Conservation (phyloP, 2,888 invertebrate genomes). For the Cephus nigrinus region DNA sequence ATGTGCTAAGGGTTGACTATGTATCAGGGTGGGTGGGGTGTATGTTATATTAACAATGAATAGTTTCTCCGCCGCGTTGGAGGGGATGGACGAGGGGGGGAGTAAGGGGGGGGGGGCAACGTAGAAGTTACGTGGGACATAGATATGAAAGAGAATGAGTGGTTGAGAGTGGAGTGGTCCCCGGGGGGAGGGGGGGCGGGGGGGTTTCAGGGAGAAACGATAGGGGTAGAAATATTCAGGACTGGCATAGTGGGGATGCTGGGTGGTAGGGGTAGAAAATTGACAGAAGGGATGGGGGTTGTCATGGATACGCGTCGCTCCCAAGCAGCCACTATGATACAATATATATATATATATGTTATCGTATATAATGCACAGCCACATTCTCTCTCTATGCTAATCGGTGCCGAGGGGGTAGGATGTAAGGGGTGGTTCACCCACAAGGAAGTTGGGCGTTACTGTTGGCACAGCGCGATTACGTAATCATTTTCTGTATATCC, state of each 20-base stretch:
- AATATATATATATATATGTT: conserved; percentile 30
- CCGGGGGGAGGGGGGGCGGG: conserved; percentile 2
- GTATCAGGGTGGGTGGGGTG: not conserved
- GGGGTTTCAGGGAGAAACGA: not conserved
- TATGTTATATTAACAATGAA: conserved; percentile 27
- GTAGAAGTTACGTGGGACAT: not conserved
- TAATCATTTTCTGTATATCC: not conserved
- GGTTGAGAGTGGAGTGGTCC: conserved; percentile 21
- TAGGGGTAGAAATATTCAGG: not conserved
- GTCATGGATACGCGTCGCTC: conserved; percentile 60
- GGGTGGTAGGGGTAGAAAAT: conserved; percentile 31
- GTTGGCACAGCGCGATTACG: not conserved
- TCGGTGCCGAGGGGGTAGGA: not conserved
- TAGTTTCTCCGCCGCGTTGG: conserved; percentile 20
- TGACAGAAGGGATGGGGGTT: conserved; percentile 54
- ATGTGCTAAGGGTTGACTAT: not conserved
- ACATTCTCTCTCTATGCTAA: conserved; percentile 6
- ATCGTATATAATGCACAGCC: not conserved
- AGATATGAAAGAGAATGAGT: conserved; percentile 22
- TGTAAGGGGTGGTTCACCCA: not conserved
- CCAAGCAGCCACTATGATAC: conserved; percentile 41
- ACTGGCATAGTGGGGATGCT: not conserved
- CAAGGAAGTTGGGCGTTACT: not conserved
- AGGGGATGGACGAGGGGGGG: conserved; percentile 9
- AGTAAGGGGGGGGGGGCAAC: not conserved